These are phyloP conservation scores for Alethe diademata DNA, from an alignment of 2,113 vertebrate genomes.

Conservation along the genomic window DNA sequence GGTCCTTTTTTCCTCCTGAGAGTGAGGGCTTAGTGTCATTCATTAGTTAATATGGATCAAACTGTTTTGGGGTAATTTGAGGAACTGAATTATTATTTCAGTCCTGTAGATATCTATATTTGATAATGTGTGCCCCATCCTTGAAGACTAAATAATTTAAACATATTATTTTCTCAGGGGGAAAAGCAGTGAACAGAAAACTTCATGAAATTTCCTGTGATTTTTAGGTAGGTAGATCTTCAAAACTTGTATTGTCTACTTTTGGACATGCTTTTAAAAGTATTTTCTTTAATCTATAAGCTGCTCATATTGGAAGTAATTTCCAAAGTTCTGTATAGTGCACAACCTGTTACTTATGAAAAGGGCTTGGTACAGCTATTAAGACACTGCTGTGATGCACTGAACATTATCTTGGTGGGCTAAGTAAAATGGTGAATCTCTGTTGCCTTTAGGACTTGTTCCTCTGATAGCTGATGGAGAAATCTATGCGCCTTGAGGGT, in stretches of 20 bases:
- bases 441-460: not conserved
- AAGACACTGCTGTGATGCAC: not conserved
- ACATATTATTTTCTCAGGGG: not conserved
- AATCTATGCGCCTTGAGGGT: not conserved
- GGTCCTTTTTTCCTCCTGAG: not conserved
- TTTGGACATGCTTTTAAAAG: not conserved
- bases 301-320: not conserved
- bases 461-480: not conserved
- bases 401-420: not conserved
- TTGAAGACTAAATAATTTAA: not conserved
- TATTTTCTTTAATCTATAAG: not conserved
- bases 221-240: not conserved
- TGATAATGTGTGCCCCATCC: not conserved
- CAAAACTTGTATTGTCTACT: not conserved
- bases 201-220: not conserved
- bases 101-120: not conserved
- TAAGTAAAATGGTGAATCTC: not conserved
- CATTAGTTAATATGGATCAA: not conserved
- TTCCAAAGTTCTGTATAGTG: not conserved
- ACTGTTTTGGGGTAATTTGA: not conserved
- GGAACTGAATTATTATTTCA: not conserved
- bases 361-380: not conserved
- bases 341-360: not conserved
- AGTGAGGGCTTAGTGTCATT: not conserved
- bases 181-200: not conserved